Base-by-base conservation (phyloP, 2,888 invertebrate genomes). In the Melipona bicolor region DNA sequence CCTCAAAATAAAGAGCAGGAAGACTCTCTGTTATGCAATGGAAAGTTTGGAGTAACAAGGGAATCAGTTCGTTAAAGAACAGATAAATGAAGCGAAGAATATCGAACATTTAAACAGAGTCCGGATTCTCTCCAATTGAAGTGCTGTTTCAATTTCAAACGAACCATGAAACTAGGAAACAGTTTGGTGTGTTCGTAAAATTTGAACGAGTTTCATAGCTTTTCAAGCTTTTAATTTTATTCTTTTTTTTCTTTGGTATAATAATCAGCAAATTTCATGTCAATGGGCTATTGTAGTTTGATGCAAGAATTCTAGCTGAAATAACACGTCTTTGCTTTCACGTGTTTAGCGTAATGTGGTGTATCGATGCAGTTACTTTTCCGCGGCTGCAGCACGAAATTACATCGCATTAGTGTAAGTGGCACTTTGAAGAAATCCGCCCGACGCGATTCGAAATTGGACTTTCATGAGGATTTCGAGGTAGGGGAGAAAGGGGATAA, bases 381-480 rank as follows among this genome's bases (percentile, higher is more conserved):
- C 43, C 56, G 32, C 3, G 59, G 68, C 75, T 68, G 21, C 59
- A 32, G 17, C 50, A 75, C 54, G 77, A 86, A 83, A 86, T 88
- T 86, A 81, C 81, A 61, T 74, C 52, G 56, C 62, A 79, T 87
- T 87, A 84, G 49, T 52, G 77, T 79, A 81, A 81, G 68, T 75
- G 64, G 43, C 68, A 32, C 75, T 86, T 78, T 49, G 61, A 73
- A 78, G 78, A 80, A 78, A 79, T 76, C 69, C 64, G 62, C 64
- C 50, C 59, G 36, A 61, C 64, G 43, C 36, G 24, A 43, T n/a
- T 49, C 54, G 52, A 65, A 21, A 84, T 81, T 83, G 77, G 62
- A 88, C 77, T 88, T 88, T 88, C 83, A 88, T 86, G 88, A 86
- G 84, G 70, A 76, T 59, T 72, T 71, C 21, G 24, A n/a, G 36